A percentile compares a stretch with the other conserved stretches of the same genome.
These are phyloP conservation scores for Eupithecia tripunctaria DNA, from an alignment of 2,888 invertebrate genomes.

Conservation along the genomic window DNA sequence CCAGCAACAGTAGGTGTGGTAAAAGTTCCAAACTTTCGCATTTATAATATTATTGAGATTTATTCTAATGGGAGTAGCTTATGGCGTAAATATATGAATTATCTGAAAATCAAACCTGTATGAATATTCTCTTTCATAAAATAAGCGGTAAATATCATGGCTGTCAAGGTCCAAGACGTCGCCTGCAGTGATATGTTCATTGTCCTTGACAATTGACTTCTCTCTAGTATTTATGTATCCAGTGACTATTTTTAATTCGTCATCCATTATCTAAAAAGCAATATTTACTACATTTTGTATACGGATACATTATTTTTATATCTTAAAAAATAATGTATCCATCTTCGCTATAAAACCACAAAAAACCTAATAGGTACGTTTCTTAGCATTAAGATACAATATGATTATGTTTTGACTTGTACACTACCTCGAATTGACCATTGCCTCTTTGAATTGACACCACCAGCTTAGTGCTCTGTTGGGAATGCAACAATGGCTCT, in stretches of 20 bases:
- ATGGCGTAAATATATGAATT: no score
- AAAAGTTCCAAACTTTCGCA: no score
- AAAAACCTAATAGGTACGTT: not conserved
- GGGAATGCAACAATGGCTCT: constrained; percentile 82
- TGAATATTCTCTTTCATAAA: constrained; percentile 29
- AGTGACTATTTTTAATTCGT: constrained; percentile 21
- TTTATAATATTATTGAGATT: no score
- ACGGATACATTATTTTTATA: no score
- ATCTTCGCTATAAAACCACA: not conserved
- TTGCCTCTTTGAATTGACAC: constrained; percentile 85
- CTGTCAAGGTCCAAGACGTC: constrained; percentile 9
- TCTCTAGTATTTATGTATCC: constrained; percentile 28
- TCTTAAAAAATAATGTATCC: not conserved
- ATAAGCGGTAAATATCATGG: constrained; percentile 30
- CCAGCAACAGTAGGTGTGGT: no score
- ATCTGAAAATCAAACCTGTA: constrained; percentile 26
- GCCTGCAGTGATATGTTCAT: not conserved
- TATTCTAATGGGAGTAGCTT: no score
- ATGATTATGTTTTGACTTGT: not conserved
- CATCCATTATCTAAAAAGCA: constrained; percentile 28
- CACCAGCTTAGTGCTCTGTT: constrained; percentile 79
- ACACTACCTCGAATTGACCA: constrained; percentile 82
- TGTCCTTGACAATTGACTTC: constrained; percentile 1
- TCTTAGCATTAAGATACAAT: not conserved
- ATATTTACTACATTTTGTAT: not conserved